Evolutionary conservation across 2,888 invertebrate species (phyloP), one percentile per base, ranked within the genome.

Genomic region (Dolomedes plantarius): DNA sequence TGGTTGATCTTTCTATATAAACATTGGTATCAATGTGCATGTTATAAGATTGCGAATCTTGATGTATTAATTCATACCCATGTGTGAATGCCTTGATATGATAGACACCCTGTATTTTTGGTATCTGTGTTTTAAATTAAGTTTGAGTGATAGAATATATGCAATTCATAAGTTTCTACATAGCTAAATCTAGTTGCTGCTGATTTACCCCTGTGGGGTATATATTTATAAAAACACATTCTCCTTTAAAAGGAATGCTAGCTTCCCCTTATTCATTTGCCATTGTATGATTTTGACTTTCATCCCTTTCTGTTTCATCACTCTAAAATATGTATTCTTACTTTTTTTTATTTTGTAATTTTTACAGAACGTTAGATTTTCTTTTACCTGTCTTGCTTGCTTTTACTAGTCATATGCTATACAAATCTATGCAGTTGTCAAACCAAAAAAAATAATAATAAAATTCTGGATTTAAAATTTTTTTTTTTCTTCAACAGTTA

Each of bases 161-260:
- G 83, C 83, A 77, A 46, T 50, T 73, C 77, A 85, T 78, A 72
- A 77, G 67, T 85, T 83, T 46, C 65, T 36, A 72, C 28, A 67
- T 77, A 85, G 83, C 67, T 85, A 85, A 77, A 73, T 67, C 77
- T 78, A 79, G 78, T 86, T 86, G 85, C 85, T 79, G 85, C 85
- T 79, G 73, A 86, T 79, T 86, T 78, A 86, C 85, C 85, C 85
- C 85, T 79, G 74, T 86, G 85, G 85, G 85, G 85, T 86, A 86
- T 79, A 74, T 85, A 78, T 86, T 77, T 86, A 74, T 72, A 28
- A 50, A 56, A 67, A 65, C 65, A 64, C 72, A 67, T 56, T 73
- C 77, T 86, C 85, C 85, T 86, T 86, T 79, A 86, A 73, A 86
- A 86, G 85, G 85, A 86, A 78, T 74, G 65, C 76, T 73, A 50